phyloP scores from a whole-genome alignment of 1,140 invertebrate genomes.

The Asbolus verrucosus region DNA sequence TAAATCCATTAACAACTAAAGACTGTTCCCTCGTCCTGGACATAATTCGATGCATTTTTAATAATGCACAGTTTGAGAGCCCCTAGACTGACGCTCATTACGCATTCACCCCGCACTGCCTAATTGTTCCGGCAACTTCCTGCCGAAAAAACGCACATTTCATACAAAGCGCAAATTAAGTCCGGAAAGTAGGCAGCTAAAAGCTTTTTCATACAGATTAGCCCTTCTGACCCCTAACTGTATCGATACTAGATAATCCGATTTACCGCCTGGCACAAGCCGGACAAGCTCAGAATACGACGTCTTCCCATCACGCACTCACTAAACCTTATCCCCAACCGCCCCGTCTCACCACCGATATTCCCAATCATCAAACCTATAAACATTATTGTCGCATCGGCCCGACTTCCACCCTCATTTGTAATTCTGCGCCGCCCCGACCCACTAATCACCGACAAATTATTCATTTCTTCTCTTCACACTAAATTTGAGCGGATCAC shows the following conservation, averaged over 20 bases:
- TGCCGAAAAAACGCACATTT: conserved; percentile 37
- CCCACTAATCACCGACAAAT: conserved; percentile 10
- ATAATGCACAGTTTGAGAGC: conserved; percentile 12
- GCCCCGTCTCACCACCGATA: conserved; percentile 1
- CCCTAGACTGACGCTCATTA: conserved; percentile 24
- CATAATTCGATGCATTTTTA: conserved; percentile 32
- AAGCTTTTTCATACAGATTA: conserved; percentile 47
- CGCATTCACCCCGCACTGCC: conserved; percentile 15
- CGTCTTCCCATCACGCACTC: conserved; percentile 30
- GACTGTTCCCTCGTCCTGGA: neutral
- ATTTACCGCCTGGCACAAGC: conserved; percentile 42
- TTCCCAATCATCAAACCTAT: conserved; percentile 23
- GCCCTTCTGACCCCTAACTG: conserved; percentile 42
- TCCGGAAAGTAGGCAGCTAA: conserved; percentile 28
- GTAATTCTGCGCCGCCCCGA: neutral
- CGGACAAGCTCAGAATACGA: conserved; percentile 36
- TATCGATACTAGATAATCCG: conserved; percentile 48
- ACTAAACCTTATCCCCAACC: conserved; percentile 4
- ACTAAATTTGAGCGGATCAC: neutral
- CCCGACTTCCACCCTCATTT: neutral
- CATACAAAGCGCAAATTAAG: conserved; percentile 39
- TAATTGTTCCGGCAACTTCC: conserved; percentile 32
- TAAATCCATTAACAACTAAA: conserved; percentile 41
- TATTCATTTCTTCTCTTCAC: conserved; percentile 1
- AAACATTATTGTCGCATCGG: conserved; percentile 12